Percentiles rank a stretch among this genome's conserved stretches.
Conservation (phyloP, 2,888 invertebrate genomes). For the Aromia moschata region DNA sequence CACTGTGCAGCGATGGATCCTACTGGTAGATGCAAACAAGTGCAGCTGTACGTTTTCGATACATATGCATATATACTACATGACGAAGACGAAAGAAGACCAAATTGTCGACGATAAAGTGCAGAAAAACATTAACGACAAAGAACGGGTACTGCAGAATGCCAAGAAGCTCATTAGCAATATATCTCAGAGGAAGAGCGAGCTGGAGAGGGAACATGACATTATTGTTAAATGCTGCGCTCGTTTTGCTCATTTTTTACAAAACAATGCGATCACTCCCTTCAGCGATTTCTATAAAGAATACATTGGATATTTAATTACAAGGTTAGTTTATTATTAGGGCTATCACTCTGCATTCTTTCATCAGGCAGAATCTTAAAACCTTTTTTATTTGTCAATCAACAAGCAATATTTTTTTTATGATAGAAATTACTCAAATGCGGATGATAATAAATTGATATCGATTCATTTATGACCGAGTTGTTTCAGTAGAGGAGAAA, state of each 20-base stretch:
- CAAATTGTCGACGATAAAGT: slow-evolving; percentile 48
- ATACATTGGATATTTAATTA: slow-evolving; percentile 55
- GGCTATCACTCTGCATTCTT: too few species aligned
- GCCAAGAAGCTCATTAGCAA: slow-evolving; percentile 43
- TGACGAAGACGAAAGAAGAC: slow-evolving; percentile 49
- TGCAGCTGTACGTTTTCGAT: slow-evolving; percentile 53
- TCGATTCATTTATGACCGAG: too few species aligned
- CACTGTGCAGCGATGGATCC: slow-evolving; percentile 52
- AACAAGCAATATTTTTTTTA: too few species aligned
- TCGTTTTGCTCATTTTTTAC: slow-evolving; percentile 56
- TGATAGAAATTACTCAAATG: too few species aligned
- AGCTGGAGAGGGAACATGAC: slow-evolving; percentile 50
- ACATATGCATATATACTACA: slow-evolving; percentile 59
- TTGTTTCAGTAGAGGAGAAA: too few species aligned
- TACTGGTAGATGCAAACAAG: slow-evolving; percentile 43
- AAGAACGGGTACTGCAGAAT: slow-evolving; percentile 43
- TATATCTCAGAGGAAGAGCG: slow-evolving; percentile 40
- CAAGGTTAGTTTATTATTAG: slow-evolving; percentile 52
- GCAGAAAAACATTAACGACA: slow-evolving; percentile 44
- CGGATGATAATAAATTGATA: too few species aligned
- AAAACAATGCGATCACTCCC: slow-evolving; percentile 54
- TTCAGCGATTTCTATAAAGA: slow-evolving; percentile 55
- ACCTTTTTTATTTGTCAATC: too few species aligned
- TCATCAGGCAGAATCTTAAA: too few species aligned
- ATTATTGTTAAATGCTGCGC: slow-evolving; percentile 51